A percentile compares a stretch with the other conserved stretches of the same genome.
Conservation (phyloP, 23 tunicate genomes). For the Oikopleura albicans region DNA sequence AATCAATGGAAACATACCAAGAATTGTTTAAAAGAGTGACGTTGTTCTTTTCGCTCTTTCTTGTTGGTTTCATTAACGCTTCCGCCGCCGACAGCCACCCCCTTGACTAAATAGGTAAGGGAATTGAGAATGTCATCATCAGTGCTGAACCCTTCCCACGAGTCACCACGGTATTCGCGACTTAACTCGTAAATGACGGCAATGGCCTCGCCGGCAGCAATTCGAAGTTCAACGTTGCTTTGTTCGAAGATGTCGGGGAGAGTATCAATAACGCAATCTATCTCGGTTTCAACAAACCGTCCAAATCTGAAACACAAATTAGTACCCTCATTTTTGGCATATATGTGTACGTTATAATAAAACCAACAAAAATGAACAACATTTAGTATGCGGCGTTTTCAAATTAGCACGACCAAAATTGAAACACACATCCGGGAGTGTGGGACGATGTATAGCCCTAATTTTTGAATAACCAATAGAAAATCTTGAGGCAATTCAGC, state of each 20-base stretch:
- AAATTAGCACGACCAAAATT: too few relatives aligned
- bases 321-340: too few relatives aligned
- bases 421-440: too few relatives aligned
- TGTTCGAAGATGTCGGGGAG: neutral
- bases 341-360: too few relatives aligned
- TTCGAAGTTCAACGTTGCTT: neutral
- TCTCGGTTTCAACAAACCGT: neutral
- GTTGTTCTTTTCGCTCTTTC: neutral
- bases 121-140: neutral
- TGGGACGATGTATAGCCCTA: too few relatives aligned
- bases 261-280: neutral
- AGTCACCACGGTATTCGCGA: neutral
- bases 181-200: neutral
- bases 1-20: neutral
- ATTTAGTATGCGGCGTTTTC: too few relatives aligned
- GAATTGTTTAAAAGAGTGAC: neutral
- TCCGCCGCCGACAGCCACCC: conserved; percentile 2
- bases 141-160: neutral
- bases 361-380: too few relatives aligned
- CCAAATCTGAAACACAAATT: neutral
- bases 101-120: neutral
- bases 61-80: neutral
- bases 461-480: too few relatives aligned
- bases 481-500: too few relatives aligned
- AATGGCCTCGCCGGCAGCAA: neutral